Percentiles rank a stretch among this genome's conserved stretches.
These are phyloP conservation scores for Trogon surrucura DNA, from an alignment of 2,113 vertebrate species.

Conservation along the genomic window DNA sequence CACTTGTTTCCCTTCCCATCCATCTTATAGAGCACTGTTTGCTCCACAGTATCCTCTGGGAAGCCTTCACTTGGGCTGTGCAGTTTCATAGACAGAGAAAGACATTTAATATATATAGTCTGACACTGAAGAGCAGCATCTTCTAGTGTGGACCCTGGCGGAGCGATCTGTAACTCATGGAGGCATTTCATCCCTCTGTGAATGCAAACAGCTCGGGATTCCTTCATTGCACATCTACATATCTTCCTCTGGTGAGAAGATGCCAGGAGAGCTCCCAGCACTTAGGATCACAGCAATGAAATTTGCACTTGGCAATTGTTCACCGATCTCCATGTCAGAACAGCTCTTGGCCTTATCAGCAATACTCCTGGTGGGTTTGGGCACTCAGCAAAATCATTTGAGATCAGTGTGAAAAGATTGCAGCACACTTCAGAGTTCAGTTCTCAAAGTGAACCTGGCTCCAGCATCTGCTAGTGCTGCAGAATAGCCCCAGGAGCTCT, in stretches of 20 bases:
- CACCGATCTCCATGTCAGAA: accelerated
- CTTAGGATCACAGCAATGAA: background rate
- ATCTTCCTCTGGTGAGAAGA: background rate
- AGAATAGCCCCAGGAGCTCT: background rate
- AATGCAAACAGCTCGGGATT: background rate
- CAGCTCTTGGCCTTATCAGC: background rate
- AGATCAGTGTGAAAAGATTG: background rate
- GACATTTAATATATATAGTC: accelerated
- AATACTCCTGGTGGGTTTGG: background rate
- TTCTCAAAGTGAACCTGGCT: background rate
- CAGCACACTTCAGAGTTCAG: background rate
- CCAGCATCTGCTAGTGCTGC: background rate
- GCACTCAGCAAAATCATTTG: background rate
- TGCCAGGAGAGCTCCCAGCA: background rate
- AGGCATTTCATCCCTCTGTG: background rate
- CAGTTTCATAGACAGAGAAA: background rate
- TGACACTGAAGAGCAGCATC: background rate
- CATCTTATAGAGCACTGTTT: accelerated
- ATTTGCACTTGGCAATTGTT: background rate
- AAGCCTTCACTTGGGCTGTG: background rate
- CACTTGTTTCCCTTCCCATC: background rate
- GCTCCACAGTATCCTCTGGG: background rate
- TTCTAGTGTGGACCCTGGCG: background rate
- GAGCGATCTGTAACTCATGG: background rate
- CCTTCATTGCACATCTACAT: background rate